These are phyloP conservation scores for Limonius californicus DNA, from an alignment of 1,140 invertebrate species.

Conservation along the genomic window DNA sequence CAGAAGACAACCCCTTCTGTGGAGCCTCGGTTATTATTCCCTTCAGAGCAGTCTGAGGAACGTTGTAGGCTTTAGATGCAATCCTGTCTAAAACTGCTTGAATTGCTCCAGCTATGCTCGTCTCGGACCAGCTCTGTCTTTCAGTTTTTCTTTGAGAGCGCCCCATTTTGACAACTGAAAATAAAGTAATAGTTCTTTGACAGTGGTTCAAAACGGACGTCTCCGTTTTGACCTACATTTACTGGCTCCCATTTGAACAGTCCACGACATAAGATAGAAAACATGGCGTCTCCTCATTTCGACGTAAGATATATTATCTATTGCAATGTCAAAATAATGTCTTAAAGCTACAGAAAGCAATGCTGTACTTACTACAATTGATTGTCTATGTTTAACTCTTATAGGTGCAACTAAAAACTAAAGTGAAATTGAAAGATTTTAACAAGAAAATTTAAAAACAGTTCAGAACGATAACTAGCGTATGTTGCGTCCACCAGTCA, in stretches of 20 bases:
- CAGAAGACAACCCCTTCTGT: neutral
- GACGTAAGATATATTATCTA: neutral
- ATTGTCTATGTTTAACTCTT: neutral
- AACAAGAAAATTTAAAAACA: neutral
- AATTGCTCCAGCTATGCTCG: neutral
- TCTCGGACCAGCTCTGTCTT: neutral
- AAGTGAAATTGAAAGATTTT: neutral
- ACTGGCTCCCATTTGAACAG: neutral
- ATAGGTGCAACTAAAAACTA: neutral
- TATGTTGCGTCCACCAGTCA: neutral
- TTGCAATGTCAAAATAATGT: neutral
- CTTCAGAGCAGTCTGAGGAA: neutral
- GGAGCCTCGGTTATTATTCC: neutral
- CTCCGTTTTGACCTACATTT: neutral
- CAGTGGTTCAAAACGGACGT: neutral
- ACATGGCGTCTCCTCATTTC: neutral
- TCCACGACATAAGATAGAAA: neutral
- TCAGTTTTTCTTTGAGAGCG: neutral
- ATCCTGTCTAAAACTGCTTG: neutral
- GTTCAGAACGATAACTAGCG: neutral
- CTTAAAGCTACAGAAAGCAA: neutral
- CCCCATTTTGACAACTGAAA: neutral
- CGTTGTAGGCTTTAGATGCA: neutral
- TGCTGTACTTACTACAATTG: neutral
- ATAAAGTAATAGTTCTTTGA: neutral